Conservation (phyloP, 2,888 invertebrate genomes). For the Torymus aiolomorphi region DNA sequence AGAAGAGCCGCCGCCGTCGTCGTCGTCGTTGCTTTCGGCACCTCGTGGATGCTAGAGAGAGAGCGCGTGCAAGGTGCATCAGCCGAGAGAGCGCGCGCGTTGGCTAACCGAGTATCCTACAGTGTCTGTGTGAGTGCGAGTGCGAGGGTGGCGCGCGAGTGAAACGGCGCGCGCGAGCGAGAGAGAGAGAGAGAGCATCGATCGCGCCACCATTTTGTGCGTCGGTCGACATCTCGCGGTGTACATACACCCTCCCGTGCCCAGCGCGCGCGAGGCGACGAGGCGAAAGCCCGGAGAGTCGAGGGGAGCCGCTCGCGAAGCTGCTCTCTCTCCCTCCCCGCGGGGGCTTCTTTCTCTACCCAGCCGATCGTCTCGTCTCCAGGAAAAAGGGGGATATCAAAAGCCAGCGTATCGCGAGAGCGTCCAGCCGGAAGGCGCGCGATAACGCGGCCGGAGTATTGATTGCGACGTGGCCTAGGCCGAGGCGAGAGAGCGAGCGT, state of each 20-base stretch:
- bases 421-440: neutral
- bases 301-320: neutral
- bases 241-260: slow-evolving; percentile 15
- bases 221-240: slow-evolving; percentile 49
- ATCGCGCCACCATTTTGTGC: slow-evolving; percentile 68
- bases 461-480: slow-evolving; percentile 24
- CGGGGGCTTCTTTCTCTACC: no score
- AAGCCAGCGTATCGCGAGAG: neutral
- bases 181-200: slow-evolving; percentile 7
- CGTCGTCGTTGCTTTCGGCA: neutral
- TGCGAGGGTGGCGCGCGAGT: slow-evolving; percentile 56
- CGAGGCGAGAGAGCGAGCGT: neutral
- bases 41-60: slow-evolving; percentile 7
- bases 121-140: no score
- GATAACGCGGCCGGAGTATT: slow-evolving; percentile 55
- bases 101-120: slow-evolving; percentile 33
- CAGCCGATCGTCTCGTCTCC: no score
- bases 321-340: neutral
- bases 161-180: slow-evolving; percentile 13
- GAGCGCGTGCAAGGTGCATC: slow-evolving; percentile 17
- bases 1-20: neutral
- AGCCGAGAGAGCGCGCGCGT: slow-evolving; percentile 51
- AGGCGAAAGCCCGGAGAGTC: neutral
- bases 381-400: no score
- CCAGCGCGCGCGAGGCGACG: neutral